Conservation (phyloP, 2,113 vertebrate genomes). For the Pithys albifrons region DNA sequence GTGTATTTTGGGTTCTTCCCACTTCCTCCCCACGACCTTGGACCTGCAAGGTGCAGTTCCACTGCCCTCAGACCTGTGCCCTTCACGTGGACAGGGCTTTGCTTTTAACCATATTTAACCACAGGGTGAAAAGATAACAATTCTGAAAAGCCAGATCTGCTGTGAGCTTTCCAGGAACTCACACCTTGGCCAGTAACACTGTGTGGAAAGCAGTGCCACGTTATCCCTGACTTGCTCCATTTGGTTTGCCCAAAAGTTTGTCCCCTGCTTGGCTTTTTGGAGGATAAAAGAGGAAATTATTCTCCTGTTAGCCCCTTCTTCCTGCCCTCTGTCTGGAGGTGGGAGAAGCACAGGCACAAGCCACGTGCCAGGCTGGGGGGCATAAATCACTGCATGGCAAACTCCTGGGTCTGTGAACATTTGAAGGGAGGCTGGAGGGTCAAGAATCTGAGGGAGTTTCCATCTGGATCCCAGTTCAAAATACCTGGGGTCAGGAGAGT, state of each 20-base stretch:
- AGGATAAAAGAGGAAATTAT: neutral
- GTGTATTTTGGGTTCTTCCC: neutral
- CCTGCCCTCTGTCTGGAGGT: neutral
- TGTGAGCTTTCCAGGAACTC: neutral
- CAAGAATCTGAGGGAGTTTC: neutral
- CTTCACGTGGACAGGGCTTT: neutral
- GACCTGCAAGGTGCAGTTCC: neutral
- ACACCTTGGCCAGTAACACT: rapidly evolving
- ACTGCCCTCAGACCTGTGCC: neutral
- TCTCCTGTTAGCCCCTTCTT: neutral
- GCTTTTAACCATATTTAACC: neutral
- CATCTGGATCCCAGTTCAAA: neutral
- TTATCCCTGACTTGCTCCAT: no score
- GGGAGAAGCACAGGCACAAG: neutral
- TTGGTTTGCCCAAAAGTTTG: neutral
- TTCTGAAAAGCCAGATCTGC: neutral
- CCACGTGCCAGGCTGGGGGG: neutral
- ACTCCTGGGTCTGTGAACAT: neutral
- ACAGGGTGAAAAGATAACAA: neutral
- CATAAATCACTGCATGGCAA: neutral
- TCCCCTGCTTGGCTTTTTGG: neutral
- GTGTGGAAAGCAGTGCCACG: rapidly evolving
- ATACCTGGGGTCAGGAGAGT: neutral
- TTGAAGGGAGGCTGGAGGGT: neutral
- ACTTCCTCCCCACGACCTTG: neutral